Evolutionary conservation across 23 tunicate genomes (phyloP).

Genomic region (Clavelina lepadiformis): DNA sequence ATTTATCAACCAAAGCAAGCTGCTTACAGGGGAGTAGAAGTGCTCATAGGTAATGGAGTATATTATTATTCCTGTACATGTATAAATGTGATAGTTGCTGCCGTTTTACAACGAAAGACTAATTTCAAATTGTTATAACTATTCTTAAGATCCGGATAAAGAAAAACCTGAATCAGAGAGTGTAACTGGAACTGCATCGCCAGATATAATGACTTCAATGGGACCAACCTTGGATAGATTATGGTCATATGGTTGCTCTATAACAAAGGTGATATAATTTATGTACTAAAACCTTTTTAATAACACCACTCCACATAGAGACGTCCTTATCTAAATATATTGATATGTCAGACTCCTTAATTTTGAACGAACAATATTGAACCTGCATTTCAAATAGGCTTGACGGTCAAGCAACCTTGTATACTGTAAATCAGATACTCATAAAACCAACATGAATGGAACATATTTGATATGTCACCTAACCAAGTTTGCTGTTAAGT

Average conservation of each 20-base stretch:
- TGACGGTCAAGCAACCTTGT: too few relatives aligned
- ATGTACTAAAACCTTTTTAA: too few relatives aligned
- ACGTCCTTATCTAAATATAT: too few relatives aligned
- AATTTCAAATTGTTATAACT: background rate
- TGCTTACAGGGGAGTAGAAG: conserved; percentile 62
- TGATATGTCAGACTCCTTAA: too few relatives aligned
- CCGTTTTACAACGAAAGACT: background rate
- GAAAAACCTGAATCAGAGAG: conserved; percentile 39
- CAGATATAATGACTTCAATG: conserved; percentile 70
- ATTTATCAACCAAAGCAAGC: conserved; percentile 87
- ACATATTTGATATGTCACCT: too few relatives aligned
- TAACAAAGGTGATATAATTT: conserved; percentile 70
- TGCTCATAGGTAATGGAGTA: conserved; percentile 32
- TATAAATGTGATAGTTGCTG: background rate
- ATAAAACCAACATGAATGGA: too few relatives aligned
- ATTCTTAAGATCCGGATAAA: conserved; percentile 78
- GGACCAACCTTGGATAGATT: conserved; percentile 81
- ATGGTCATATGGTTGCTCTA: conserved; percentile 60
- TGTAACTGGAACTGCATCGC: conserved; percentile 38
- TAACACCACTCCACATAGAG: too few relatives aligned
- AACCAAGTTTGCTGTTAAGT: too few relatives aligned
- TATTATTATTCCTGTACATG: background rate
- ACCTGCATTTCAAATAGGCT: too few relatives aligned
- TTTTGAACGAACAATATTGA: too few relatives aligned
- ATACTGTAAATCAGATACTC: too few relatives aligned